These are phyloP conservation scores for Anthoptus insignis DNA, from an alignment of 2,888 invertebrate genomes.

Conservation along the genomic window DNA sequence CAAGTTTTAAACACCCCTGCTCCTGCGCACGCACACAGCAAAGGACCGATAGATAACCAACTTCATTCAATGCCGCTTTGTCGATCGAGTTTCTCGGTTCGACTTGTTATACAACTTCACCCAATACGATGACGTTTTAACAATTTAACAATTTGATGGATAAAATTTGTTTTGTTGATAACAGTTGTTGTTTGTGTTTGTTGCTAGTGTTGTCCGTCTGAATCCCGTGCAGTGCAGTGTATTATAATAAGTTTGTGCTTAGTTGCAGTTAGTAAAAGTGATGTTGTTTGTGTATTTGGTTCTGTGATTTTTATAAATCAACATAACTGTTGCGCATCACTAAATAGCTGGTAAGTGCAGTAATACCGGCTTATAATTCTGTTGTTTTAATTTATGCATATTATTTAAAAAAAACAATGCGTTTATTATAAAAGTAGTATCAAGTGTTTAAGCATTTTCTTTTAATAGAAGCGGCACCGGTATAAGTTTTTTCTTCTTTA, in stretches of 20 bases:
- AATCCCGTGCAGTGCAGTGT: conserved; percentile 41
- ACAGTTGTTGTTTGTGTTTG: conserved; percentile 42
- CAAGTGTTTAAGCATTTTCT: conserved; percentile 47
- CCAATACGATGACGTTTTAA: conserved; percentile 75
- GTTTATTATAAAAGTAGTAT: too few relatives aligned
- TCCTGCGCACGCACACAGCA: conserved; percentile 57
- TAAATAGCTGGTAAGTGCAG: neutral
- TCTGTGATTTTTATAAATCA: conserved; percentile 21
- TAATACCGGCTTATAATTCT: too few relatives aligned
- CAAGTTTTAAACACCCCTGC: conserved; percentile 62
- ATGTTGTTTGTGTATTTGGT: conserved; percentile 37
- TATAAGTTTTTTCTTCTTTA: conserved; percentile 60
- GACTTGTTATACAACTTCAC: conserved; percentile 70
- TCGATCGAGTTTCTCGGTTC: conserved; percentile 56
- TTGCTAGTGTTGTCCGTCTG: conserved; percentile 41
- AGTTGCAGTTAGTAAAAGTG: conserved; percentile 26
- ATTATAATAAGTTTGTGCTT: conserved; percentile 45
- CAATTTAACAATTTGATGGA: conserved; percentile 70
- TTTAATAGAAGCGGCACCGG: conserved; percentile 65
- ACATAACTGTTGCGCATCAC: neutral
- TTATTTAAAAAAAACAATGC: too few relatives aligned
- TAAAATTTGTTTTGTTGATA: conserved; percentile 79
- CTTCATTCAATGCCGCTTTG: conserved; percentile 74
- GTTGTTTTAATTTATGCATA: too few relatives aligned
- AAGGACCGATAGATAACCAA: conserved; percentile 64